phyloP scores from a whole-genome alignment of 2,888 invertebrate species.

The Tenthredo mesomela region DNA sequence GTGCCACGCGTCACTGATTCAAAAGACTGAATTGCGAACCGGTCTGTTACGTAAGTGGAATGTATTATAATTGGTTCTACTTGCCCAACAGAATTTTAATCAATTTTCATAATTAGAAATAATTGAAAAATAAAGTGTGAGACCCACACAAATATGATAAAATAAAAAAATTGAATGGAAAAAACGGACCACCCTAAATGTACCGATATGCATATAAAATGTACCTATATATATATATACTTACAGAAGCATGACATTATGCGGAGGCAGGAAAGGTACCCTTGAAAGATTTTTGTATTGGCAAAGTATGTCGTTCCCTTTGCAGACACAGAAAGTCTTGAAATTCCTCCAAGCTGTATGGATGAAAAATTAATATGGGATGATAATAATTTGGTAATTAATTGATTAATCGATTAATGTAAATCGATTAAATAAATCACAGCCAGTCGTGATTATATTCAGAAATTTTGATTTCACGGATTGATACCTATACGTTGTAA shows the following conservation, averaged over 20 bases:
- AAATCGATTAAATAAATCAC: too few species aligned
- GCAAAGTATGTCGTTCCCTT: conserved; percentile 76
- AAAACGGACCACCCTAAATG: neutral
- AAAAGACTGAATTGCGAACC: conserved; percentile 34
- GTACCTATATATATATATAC: conserved; percentile 54
- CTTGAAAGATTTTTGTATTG: conserved; percentile 75
- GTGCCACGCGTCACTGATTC: conserved; percentile 31
- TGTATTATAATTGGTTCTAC: conserved; percentile 23
- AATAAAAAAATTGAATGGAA: neutral
- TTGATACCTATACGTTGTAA: neutral
- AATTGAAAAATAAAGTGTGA: conserved; percentile 44
- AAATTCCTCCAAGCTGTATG: conserved; percentile 69
- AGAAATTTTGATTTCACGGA: neutral
- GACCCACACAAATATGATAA: neutral
- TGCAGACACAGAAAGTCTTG: conserved; percentile 76
- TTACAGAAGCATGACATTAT: conserved; percentile 76
- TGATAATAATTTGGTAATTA: neutral
- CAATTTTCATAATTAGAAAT: neutral
- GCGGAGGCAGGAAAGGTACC: conserved; percentile 75
- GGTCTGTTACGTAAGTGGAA: conserved; percentile 24
- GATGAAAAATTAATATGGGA: neutral
- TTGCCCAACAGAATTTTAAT: conserved; percentile 5
- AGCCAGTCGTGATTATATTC: neutral
- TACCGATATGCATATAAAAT: neutral
- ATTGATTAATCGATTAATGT: too few species aligned